Base-by-base conservation (phyloP, 2,113 vertebrate genomes). In the Spilogale gracilis region DNA sequence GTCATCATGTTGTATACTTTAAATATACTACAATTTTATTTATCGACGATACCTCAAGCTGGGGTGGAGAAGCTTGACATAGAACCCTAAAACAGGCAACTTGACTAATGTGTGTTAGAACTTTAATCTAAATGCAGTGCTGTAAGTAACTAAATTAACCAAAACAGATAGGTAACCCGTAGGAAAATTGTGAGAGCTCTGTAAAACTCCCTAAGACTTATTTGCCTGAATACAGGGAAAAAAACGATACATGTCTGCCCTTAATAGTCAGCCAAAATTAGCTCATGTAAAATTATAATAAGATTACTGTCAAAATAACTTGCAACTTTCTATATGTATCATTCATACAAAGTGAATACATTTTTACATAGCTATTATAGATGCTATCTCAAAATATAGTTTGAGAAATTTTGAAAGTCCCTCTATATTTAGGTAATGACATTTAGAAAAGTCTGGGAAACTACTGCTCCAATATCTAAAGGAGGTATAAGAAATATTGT, bases 251-350 rank as follows among this genome's bases (percentile, higher is more conserved):
- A 78, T 61, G 45, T 91, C 45, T 94, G 5, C 23, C 30, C 25
- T 88, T 90, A 56, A 63, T 86, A 92, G 20, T 4, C n/a, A 97
- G 56, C 54, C 30, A 95, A 65, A 23, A 74, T 65, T 1, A 92
- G 83, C 11, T 79, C 2, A 9, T 84, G 0, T 78, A 60, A 95
- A 93, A 43, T 21, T 88, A 65, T 56, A 91, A 65, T 11, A 23
- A 86, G 3, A 91, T 85, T 67, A 56, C 83, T 97, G 20, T 27
- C 45, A 86, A 93, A 93, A 86, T 85, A 61, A 67, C 43, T 76
- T 18, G 2, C 61, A 45, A 52, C 65, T 88, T 93, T 82, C n/a
- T 85, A 30, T 50, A 1, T 45, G n/a, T 2, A 73, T 95, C 8
- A 67, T 50, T 78, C 48, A 85, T 8, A 78, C 16, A 94, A 89